Conservation (phyloP, 2,797 vertebrate genomes). For the Nyctibius grandis region DNA sequence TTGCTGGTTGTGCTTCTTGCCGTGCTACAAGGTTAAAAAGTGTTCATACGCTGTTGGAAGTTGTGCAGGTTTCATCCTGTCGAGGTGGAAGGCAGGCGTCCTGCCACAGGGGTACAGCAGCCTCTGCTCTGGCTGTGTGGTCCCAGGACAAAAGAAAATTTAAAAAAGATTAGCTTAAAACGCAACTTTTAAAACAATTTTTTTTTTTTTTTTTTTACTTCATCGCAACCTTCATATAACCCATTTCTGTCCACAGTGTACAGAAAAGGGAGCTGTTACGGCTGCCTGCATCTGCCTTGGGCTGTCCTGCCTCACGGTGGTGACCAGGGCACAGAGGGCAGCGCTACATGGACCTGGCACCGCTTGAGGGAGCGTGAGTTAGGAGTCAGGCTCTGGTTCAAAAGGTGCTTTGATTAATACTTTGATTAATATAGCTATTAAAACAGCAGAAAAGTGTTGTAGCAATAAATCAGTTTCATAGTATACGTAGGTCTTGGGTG, state of each 20-base stretch:
- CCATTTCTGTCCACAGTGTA: accelerated
- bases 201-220: no score
- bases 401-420: background rate
- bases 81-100: background rate
- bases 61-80: background rate
- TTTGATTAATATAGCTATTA: background rate
- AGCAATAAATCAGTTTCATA: background rate
- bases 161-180: background rate
- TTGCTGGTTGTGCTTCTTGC: background rate
- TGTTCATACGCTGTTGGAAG: background rate
- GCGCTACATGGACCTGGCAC: accelerated
- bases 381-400: background rate
- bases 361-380: background rate
- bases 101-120: background rate
- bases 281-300: background rate
- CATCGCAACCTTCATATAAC: background rate
- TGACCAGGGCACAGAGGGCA: background rate
- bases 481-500: background rate
- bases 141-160: background rate
- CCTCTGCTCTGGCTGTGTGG: background rate
- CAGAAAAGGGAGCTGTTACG: background rate
- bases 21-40: background rate
- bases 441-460: background rate
- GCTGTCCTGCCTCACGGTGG: accelerated
- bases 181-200: background rate